Evolutionary conservation across 1,140 invertebrate genomes (phyloP).

Genomic region (Lithobius niger): DNA sequence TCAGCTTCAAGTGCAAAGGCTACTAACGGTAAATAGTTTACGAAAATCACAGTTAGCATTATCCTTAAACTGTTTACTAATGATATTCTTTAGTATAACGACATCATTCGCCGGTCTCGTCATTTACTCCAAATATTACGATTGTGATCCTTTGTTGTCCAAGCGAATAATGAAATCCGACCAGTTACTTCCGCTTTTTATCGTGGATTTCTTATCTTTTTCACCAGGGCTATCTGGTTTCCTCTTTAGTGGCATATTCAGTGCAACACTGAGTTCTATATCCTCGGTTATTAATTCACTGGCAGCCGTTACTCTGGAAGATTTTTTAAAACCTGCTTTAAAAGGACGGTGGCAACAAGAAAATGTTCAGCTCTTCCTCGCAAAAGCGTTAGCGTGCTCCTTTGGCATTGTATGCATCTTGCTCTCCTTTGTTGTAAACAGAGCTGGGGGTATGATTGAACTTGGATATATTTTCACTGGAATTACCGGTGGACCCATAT

Average conservation of each 20-base stretch:
- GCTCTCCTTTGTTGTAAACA: too few relatives aligned
- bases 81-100: conserved; percentile 47
- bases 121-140: conserved; percentile 56
- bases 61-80: conserved; percentile 54
- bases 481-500: conserved; percentile 59
- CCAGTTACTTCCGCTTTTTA: conserved; percentile 58
- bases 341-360: too few relatives aligned
- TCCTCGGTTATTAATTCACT: conserved; percentile 72
- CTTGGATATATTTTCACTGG: too few relatives aligned
- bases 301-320: conserved; percentile 72
- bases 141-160: conserved; percentile 53
- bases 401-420: too few relatives aligned
- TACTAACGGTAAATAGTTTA: conserved; percentile 54
- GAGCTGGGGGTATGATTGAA: too few relatives aligned
- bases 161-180: conserved; percentile 36
- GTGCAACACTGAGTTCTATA: conserved; percentile 68
- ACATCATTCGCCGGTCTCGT: conserved; percentile 63
- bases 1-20: conserved; percentile 74
- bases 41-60: conserved; percentile 43
- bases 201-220: conserved; percentile 53
- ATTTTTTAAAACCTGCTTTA: conserved; percentile 46
- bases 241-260: conserved; percentile 70
- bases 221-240: conserved; percentile 59
- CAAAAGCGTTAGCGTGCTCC: too few relatives aligned
- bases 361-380: too few relatives aligned